Percentiles rank a stretch among this genome's conserved stretches.
Conservation (phyloP, 2,888 invertebrate species). For the Escarpia spicata region DNA sequence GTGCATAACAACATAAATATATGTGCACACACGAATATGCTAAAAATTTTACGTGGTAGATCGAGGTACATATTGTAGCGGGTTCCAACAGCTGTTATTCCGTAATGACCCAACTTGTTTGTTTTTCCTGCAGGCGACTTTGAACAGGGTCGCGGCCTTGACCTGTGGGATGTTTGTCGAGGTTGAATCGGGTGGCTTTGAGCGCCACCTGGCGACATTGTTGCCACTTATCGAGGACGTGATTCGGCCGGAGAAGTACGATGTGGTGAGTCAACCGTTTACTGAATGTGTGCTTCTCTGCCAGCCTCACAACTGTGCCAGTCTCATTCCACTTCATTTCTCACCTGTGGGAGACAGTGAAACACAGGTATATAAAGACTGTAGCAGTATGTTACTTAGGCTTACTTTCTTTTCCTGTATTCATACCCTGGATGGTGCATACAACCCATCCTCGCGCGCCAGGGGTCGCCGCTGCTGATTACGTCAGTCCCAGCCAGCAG, state of each 20-base stretch:
- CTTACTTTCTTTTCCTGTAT: too few relatives aligned
- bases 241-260: constrained; percentile 58
- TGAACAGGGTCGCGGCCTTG: constrained; percentile 79
- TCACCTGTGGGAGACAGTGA: too few relatives aligned
- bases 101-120: background rate
- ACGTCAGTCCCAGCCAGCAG: too few relatives aligned
- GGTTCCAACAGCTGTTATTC: background rate
- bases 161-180: constrained; percentile 82
- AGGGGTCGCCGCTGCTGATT: too few relatives aligned
- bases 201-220: constrained; percentile 72
- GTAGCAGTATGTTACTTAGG: too few relatives aligned
- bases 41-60: too few relatives aligned
- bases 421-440: too few relatives aligned
- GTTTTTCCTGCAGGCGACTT: constrained; percentile 68
- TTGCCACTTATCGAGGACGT: constrained; percentile 73
- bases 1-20: background rate
- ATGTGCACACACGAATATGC: background rate
- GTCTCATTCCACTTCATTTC: background rate
- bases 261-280: constrained; percentile 47
- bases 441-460: too few relatives aligned
- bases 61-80: background rate
- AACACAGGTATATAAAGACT: too few relatives aligned
- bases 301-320: background rate
- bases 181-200: constrained; percentile 79
- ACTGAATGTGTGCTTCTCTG: constrained; percentile 58